phyloP scores from a whole-genome alignment of 2,888 invertebrate species.

The Psylliodes chrysocephalus region DNA sequence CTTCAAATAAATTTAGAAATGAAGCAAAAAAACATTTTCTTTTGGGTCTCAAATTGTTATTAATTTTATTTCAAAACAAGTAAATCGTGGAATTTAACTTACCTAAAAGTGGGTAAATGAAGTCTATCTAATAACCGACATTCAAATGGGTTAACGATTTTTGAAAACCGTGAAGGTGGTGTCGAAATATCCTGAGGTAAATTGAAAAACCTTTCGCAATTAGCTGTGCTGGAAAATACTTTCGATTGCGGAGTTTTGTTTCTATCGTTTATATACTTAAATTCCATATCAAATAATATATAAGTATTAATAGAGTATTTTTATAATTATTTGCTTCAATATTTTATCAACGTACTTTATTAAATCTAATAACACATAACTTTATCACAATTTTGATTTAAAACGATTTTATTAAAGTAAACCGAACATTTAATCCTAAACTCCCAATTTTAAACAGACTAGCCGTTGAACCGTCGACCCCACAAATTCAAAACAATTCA shows the following conservation, averaged over 20 bases:
- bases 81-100: conserved; percentile 44
- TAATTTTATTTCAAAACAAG: conserved; percentile 1
- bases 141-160: conserved; percentile 77
- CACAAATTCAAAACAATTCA: conserved; percentile 40
- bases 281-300: conserved; percentile 44
- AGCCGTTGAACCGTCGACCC: conserved; percentile 27
- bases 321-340: not conserved
- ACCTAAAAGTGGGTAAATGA: conserved; percentile 78
- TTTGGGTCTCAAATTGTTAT: too few relatives aligned
- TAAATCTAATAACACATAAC: conserved; percentile 20
- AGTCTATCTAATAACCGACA: conserved; percentile 72
- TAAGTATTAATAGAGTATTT: too few relatives aligned
- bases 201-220: conserved; percentile 59
- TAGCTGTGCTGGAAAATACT: conserved; percentile 44
- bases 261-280: conserved; percentile 49
- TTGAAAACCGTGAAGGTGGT: conserved; percentile 69
- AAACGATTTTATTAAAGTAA: not conserved
- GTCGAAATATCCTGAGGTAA: conserved; percentile 65
- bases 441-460: conserved; percentile 1
- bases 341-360: conserved; percentile 6
- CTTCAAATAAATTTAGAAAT: too few relatives aligned
- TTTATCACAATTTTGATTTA: conserved; percentile 12
- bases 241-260: conserved; percentile 52
- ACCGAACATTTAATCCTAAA: not conserved
- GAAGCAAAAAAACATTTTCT: too few relatives aligned